These are phyloP conservation scores for Prorops nasuta DNA, from an alignment of 1,140 invertebrate genomes.

Conservation along the genomic window DNA sequence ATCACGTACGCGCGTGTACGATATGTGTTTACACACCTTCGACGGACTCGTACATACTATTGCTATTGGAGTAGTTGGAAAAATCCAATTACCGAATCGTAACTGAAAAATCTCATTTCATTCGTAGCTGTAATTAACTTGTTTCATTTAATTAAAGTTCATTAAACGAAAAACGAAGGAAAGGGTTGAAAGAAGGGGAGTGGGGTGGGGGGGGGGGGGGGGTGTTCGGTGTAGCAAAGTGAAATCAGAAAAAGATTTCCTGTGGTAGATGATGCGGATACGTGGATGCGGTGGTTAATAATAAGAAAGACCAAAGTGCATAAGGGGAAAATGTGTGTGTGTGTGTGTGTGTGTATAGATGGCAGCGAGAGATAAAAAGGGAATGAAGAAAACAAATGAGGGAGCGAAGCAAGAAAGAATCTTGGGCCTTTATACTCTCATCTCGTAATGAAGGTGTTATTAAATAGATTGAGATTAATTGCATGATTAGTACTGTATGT, in stretches of 20 bases:
- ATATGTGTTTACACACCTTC: too few relatives aligned
- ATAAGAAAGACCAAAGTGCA: conserved; percentile 6
- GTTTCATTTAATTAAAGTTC: too few relatives aligned
- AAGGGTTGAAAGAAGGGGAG: background rate
- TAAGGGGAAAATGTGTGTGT: background rate
- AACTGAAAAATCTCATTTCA: too few relatives aligned
- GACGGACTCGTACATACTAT: too few relatives aligned
- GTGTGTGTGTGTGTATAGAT: conserved; percentile 3
- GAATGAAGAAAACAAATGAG: background rate
- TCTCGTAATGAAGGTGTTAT: conserved; percentile 52
- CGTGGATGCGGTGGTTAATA: too few relatives aligned
- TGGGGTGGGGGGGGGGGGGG: conserved; percentile 2
- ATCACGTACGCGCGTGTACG: too few relatives aligned
- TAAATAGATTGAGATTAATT: conserved; percentile 55
- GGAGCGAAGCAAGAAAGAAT: conserved; percentile 25
- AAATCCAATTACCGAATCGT: too few relatives aligned
- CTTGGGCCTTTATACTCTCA: conserved; percentile 24
- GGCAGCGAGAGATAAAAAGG: conserved; percentile 1
- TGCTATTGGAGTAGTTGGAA: too few relatives aligned
- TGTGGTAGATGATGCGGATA: too few relatives aligned
- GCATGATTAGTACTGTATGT: conserved; percentile 46
- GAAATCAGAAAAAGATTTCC: conserved; percentile 9
- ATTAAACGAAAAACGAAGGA: conserved; percentile 14
- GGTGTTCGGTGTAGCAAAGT: background rate
- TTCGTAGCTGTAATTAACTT: too few relatives aligned